phyloP scores from a whole-genome alignment of 2,797 vertebrate species.

The Oophaga sylvatica region DNA sequence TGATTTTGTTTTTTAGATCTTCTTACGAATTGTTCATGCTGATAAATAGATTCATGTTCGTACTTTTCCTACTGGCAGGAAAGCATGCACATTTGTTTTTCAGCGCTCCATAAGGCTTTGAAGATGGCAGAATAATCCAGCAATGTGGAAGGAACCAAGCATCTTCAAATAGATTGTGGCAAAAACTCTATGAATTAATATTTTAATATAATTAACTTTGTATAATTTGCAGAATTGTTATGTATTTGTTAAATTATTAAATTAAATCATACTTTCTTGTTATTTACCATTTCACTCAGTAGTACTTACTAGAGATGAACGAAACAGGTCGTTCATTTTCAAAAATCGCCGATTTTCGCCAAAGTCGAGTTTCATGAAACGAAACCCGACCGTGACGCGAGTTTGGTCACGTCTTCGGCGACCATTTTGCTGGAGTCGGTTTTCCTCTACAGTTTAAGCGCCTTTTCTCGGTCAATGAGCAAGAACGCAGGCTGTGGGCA shows the following conservation, averaged over 20 bases:
- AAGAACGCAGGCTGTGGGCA: no score
- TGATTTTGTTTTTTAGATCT: neutral
- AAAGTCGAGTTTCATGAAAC: no score
- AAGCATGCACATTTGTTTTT: slow-evolving; percentile 7
- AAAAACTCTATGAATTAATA: neutral
- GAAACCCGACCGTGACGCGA: no score
- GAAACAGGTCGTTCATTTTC: no score
- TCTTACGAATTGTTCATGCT: neutral
- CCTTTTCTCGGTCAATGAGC: no score
- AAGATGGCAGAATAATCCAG: neutral
- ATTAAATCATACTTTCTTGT: neutral
- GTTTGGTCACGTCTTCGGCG: no score
- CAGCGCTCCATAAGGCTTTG: slow-evolving; percentile 5
- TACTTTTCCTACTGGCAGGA: neutral
- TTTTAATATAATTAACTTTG: neutral
- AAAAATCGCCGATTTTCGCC: no score
- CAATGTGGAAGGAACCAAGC: neutral
- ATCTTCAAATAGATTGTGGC: neutral
- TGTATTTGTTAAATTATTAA: neutral
- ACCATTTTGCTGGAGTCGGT: no score
- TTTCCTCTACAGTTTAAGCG: no score
- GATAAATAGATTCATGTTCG: neutral
- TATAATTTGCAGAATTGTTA: neutral
- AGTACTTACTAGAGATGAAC: neutral
- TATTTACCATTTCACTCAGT: neutral